A percentile compares a stretch with the other conserved stretches of the same genome.
Evolutionary conservation across 2,797 vertebrate genomes (phyloP).

Genomic region (Falco concolor): DNA sequence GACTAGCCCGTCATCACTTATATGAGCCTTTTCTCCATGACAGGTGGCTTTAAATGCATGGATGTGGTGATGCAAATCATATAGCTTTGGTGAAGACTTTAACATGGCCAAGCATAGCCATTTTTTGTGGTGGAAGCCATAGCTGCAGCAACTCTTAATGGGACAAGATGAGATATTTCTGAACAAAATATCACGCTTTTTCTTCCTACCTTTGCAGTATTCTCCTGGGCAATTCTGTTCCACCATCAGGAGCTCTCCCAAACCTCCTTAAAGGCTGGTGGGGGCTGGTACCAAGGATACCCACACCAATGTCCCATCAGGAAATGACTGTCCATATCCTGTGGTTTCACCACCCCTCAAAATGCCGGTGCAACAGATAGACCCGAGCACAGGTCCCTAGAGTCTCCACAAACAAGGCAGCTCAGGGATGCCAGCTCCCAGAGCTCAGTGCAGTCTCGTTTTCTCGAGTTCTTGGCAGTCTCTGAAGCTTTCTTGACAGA

Average conservation of each 20-base stretch:
- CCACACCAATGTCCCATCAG: background rate
- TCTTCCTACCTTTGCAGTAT: background rate
- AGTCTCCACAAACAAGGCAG: background rate
- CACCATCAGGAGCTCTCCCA: background rate
- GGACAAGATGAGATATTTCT: background rate
- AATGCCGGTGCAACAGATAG: background rate
- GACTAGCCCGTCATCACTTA: background rate
- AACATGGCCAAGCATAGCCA: background rate
- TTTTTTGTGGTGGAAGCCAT: background rate
- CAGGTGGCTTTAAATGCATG: background rate
- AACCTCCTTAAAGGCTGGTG: background rate
- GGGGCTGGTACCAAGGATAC: background rate
- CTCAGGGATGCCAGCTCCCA: background rate
- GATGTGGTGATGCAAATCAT: background rate
- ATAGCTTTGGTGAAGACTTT: background rate
- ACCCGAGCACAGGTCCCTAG: background rate
- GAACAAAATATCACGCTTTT: background rate
- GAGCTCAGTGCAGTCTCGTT: background rate
- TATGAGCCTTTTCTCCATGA: background rate
- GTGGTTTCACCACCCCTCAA: background rate
- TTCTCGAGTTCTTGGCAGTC: background rate
- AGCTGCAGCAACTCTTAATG: background rate
- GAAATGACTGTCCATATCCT: background rate
- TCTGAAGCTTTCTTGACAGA: background rate
- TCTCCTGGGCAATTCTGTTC: background rate